A percentile compares a stretch with the other conserved stretches of the same genome.
Evolutionary conservation across 2,888 invertebrate species (phyloP).

Genomic region (Dromius quadrimaculatus): DNA sequence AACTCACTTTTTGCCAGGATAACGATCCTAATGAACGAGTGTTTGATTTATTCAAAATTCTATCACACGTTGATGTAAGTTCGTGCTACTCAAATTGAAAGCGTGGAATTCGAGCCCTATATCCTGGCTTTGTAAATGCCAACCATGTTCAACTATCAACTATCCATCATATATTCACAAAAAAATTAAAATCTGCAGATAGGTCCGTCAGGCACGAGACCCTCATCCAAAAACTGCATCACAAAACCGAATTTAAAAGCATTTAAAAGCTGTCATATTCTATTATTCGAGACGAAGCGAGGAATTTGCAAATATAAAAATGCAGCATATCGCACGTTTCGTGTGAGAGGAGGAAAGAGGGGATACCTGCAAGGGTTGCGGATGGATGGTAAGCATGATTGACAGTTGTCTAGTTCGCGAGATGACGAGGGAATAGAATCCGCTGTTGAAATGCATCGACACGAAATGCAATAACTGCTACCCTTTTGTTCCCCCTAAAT

Average conservation of each 20-base stretch:
- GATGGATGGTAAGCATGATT: slow-evolving; percentile 39
- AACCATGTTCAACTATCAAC: slow-evolving; percentile 17
- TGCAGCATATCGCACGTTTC: slow-evolving; percentile 34
- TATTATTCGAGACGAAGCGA: slow-evolving; percentile 3
- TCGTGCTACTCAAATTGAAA: no score
- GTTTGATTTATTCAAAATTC: no score
- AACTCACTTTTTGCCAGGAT: no score
- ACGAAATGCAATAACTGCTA: slow-evolving; percentile 41
- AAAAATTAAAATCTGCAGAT: slow-evolving; percentile 20
- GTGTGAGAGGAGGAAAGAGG: neutral
- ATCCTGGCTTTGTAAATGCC: slow-evolving; percentile 12
- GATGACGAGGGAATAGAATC: slow-evolving; percentile 22
- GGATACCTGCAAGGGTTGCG: slow-evolving; percentile 28
- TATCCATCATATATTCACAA: slow-evolving; percentile 21
- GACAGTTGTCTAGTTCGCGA: slow-evolving; percentile 46
- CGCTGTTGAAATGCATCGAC: slow-evolving; percentile 34
- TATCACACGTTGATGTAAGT: no score
- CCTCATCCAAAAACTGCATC: slow-evolving; percentile 25
- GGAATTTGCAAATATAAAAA: slow-evolving; percentile 40
- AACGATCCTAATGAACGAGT: no score
- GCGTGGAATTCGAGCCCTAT: no score
- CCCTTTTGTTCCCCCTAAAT: neutral
- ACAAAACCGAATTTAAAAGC: slow-evolving; percentile 34
- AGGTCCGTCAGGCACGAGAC: neutral
- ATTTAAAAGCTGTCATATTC: slow-evolving; percentile 33